Conservation (phyloP, 2,113 vertebrate species). For the Chamaetylas fuelleborni region DNA sequence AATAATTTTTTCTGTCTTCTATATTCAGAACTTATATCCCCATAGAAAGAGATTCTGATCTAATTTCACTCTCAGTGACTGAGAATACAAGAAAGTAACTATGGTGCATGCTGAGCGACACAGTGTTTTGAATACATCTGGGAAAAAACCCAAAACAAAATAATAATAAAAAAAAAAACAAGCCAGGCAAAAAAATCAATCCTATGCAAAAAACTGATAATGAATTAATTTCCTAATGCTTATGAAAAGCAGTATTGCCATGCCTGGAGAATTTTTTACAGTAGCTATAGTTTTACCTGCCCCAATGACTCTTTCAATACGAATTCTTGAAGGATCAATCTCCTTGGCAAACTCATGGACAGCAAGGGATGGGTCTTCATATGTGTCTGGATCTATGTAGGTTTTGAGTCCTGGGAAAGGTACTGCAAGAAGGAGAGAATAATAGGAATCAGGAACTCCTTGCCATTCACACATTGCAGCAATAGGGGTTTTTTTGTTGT, state of each 20-base stretch:
- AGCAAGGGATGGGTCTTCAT: slow-evolving; percentile 92
- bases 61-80: background rate
- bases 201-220: fast-evolving
- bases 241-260: background rate
- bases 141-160: background rate
- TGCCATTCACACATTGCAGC: background rate
- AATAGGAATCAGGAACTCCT: background rate
- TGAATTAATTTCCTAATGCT: background rate
- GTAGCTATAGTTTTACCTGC: slow-evolving; percentile 79
- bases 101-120: background rate
- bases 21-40: background rate
- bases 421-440: slow-evolving; percentile 72
- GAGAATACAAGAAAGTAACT: background rate
- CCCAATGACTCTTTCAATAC: slow-evolving; percentile 95
- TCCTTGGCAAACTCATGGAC: slow-evolving; percentile 97
- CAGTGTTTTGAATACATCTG: background rate
- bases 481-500: background rate
- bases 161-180: too few species aligned
- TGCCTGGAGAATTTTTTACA: background rate
- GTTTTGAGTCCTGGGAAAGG: slow-evolving; percentile 89
- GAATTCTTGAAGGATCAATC: slow-evolving; percentile 92
- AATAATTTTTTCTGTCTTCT: background rate
- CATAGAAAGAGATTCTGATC: background rate
- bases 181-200: background rate
- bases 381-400: slow-evolving; percentile 93